Conservation (phyloP, 30 jellyfish, hydroid and myxozoan species). For the Hydractinia echinata region DNA sequence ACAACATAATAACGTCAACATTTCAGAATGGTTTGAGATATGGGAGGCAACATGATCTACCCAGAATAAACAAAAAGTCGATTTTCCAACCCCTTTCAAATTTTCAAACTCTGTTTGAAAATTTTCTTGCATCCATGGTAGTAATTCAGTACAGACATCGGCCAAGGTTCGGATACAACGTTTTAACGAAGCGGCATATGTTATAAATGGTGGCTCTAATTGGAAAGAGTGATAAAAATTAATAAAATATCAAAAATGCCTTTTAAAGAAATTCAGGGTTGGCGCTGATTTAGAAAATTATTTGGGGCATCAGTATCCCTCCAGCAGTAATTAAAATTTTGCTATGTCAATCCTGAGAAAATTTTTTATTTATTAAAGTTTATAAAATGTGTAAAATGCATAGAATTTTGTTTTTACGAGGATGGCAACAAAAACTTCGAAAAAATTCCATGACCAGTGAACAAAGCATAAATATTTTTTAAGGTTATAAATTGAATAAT, state of each 20-base stretch:
- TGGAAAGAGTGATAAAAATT: not conserved
- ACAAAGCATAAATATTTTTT: too few species aligned
- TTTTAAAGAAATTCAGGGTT: too few species aligned
- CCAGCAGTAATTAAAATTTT: too few species aligned
- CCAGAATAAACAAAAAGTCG: slow-evolving; percentile 13
- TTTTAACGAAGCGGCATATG: slow-evolving; percentile 25
- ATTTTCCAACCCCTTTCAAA: slow-evolving; percentile 20
- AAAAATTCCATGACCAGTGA: too few species aligned
- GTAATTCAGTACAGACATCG: slow-evolving; percentile 13
- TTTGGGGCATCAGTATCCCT: too few species aligned
- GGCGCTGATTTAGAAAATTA: too few species aligned
- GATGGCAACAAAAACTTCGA: too few species aligned
- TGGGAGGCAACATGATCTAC: slow-evolving; percentile 19
- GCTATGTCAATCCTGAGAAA: too few species aligned
- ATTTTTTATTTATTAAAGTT: too few species aligned
- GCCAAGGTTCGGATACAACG: slow-evolving; percentile 18
- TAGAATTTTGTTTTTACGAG: too few species aligned
- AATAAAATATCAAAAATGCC: not conserved
- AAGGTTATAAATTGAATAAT: too few species aligned
- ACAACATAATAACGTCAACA: slow-evolving; percentile 3
- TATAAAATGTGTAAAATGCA: too few species aligned
- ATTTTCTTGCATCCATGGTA: slow-evolving; percentile 31
- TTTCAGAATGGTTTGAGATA: slow-evolving; percentile 15
- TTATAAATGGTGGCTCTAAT: slow-evolving; percentile 19
- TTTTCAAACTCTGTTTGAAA: slow-evolving; percentile 23